These are phyloP conservation scores for Saimiri boliviensis DNA, from an alignment of 2,113 vertebrate genomes.

Conservation along the genomic window DNA sequence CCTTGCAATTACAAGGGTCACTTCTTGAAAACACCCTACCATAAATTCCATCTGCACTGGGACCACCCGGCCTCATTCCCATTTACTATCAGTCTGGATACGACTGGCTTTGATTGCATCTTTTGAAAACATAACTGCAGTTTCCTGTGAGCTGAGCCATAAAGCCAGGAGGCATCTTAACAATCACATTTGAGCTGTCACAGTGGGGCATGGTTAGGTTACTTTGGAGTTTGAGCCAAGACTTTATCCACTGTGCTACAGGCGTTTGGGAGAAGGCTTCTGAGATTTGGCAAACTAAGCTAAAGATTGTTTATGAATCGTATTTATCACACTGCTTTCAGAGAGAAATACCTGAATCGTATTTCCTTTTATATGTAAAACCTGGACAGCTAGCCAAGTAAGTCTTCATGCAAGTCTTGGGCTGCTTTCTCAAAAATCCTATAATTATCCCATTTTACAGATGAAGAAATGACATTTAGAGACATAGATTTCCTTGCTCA, in stretches of 20 bases:
- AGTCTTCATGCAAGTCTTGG: background rate
- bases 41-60: background rate
- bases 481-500: background rate
- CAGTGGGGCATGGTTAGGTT: background rate
- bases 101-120: slow-evolving; percentile 22
- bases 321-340: slow-evolving; percentile 7
- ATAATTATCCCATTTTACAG: background rate
- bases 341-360: slow-evolving; percentile 4
- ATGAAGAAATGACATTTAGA: background rate
- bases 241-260: slow-evolving; percentile 22
- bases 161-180: background rate
- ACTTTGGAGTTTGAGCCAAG: slow-evolving; percentile 21
- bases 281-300: slow-evolving; percentile 1
- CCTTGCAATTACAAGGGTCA: background rate
- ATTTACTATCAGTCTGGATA: slow-evolving; percentile 23
- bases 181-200: background rate
- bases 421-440: background rate
- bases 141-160: slow-evolving; percentile 9
- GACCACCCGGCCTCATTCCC: slow-evolving; percentile 42
- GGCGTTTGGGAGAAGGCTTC: slow-evolving; percentile 35
- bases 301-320: slow-evolving; percentile 19
- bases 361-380: background rate
- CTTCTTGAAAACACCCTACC: slow-evolving; percentile 32
- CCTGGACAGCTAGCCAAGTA: background rate
- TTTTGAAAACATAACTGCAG: slow-evolving; percentile 52